Conservation (phyloP, 92 coral and sea anemone genomes). For the Pocillopora meandrina region DNA sequence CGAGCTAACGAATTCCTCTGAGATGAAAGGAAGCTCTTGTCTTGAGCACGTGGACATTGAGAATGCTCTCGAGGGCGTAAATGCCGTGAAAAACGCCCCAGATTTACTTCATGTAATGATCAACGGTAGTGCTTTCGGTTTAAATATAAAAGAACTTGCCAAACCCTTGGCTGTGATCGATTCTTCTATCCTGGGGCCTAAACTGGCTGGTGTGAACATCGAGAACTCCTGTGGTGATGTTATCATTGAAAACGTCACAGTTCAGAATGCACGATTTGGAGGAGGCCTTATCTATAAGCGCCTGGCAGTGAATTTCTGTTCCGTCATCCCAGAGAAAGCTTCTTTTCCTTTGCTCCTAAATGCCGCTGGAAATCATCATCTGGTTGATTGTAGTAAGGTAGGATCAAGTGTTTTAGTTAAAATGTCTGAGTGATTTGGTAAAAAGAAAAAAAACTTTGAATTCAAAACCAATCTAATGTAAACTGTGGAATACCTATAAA, state of each 20-base stretch:
- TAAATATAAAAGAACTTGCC: constrained; percentile 7
- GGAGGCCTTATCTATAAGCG: constrained; percentile 27
- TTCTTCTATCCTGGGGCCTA: neutral
- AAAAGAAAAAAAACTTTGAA: no score
- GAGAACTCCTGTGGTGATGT: constrained; percentile 1
- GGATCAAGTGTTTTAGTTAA: neutral
- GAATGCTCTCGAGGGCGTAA: constrained; percentile 21
- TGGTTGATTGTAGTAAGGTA: constrained; percentile 30
- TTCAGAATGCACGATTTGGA: constrained; percentile 24
- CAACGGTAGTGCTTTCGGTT: constrained; percentile 1
- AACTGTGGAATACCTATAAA: no score
- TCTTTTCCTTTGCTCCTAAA: constrained; percentile 22
- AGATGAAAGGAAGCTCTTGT: neutral
- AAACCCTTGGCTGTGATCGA: neutral
- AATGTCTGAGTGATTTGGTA: no score
- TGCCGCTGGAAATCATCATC: neutral
- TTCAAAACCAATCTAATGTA: no score
- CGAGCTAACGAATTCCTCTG: neutral
- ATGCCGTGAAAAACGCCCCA: neutral
- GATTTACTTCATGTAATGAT: constrained; percentile 6
- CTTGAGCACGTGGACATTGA: constrained; percentile 30
- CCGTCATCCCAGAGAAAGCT: neutral
- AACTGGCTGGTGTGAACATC: constrained; percentile 7
- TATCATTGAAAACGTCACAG: neutral
- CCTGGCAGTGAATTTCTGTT: constrained; percentile 24